A percentile compares a stretch with the other conserved stretches of the same genome.
These are phyloP conservation scores for Sebastes kiyomatsui DNA, from an alignment of 2,797 vertebrate species.

Conservation along the genomic window DNA sequence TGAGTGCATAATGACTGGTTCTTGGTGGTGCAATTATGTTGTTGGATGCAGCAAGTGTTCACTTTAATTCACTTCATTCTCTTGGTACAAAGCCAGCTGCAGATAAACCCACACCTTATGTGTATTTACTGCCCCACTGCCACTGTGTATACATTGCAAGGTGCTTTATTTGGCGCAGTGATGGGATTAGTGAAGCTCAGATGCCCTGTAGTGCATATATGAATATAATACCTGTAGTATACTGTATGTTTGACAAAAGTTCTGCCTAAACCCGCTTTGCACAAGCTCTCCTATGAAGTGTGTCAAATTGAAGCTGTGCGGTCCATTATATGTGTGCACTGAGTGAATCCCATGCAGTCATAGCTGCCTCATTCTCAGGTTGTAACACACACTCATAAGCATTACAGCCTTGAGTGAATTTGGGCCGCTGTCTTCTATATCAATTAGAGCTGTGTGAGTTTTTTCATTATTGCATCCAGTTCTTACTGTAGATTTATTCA, in stretches of 20 bases:
- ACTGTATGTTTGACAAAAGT: constrained; percentile 40
- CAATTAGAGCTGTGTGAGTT: constrained; percentile 60
- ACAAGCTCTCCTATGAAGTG: constrained; percentile 40
- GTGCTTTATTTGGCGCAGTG: constrained; percentile 42
- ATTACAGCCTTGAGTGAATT: constrained; percentile 57
- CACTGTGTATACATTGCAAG: constrained; percentile 27
- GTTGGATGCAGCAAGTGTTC: not conserved
- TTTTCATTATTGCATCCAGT: constrained; percentile 46
- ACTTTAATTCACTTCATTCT: constrained; percentile 26
- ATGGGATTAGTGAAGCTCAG: constrained; percentile 51
- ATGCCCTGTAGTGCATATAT: not conserved
- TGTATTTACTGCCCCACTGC: constrained; percentile 34
- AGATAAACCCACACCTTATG: constrained; percentile 43
- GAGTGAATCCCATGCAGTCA: constrained; percentile 40
- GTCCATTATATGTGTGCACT: constrained; percentile 49
- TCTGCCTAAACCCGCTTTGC: constrained; percentile 51
- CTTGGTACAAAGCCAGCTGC: constrained; percentile 25
- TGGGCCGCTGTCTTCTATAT: constrained; percentile 56
- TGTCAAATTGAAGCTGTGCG: constrained; percentile 52
- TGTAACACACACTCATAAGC: constrained; percentile 38
- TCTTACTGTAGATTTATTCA: constrained; percentile 55
- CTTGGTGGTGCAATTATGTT: not conserved
- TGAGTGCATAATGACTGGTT: not conserved
- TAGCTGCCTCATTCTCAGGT: constrained; percentile 10
- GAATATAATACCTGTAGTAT: constrained; percentile 32